Conservation (phyloP, 1,140 invertebrate genomes). For the Scaptodrosophila lebanonensis region DNA sequence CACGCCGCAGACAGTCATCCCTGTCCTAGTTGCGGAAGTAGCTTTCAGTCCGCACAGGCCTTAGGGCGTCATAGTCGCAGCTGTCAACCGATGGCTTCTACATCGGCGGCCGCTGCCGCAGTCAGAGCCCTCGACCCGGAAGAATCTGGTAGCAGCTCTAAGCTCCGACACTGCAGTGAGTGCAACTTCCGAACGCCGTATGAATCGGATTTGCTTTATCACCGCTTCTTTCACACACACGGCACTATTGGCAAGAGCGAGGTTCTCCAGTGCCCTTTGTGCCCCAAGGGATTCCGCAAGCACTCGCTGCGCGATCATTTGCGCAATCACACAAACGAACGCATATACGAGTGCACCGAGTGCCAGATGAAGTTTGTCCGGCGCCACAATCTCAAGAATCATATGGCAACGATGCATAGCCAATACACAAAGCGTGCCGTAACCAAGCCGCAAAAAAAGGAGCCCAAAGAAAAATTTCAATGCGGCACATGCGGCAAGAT, state of each 20-base stretch:
- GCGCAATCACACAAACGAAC: constrained; percentile 86
- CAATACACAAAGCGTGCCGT: not conserved
- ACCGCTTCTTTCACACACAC: constrained; percentile 62
- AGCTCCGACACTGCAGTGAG: constrained; percentile 43
- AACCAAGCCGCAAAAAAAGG: not conserved
- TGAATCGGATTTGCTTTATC: constrained; percentile 64
- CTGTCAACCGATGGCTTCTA: constrained; percentile 78
- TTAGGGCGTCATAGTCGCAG: constrained; percentile 82
- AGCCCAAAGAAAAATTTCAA: constrained; percentile 59
- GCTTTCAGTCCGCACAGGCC: constrained; percentile 85
- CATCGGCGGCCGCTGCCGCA: not conserved
- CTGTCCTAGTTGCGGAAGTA: constrained; percentile 83
- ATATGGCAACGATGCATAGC: constrained; percentile 78
- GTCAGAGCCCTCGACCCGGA: not conserved
- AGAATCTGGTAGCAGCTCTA: not conserved
- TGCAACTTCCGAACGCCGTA: constrained; percentile 57
- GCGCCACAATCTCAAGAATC: constrained; percentile 80
- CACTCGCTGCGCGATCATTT: constrained; percentile 84
- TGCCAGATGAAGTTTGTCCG: constrained; percentile 83
- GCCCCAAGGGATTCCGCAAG: constrained; percentile 84
- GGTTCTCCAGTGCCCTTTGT: constrained; percentile 82
- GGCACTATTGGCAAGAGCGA: constrained; percentile 69
- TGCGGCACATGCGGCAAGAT: constrained; percentile 81
- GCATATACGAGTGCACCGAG: constrained; percentile 82
- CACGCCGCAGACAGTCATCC: constrained; percentile 76